A percentile compares a stretch with the other conserved stretches of the same genome.
Conservation (phyloP, 2,797 vertebrate genomes). For the Myripristis murdjan region DNA sequence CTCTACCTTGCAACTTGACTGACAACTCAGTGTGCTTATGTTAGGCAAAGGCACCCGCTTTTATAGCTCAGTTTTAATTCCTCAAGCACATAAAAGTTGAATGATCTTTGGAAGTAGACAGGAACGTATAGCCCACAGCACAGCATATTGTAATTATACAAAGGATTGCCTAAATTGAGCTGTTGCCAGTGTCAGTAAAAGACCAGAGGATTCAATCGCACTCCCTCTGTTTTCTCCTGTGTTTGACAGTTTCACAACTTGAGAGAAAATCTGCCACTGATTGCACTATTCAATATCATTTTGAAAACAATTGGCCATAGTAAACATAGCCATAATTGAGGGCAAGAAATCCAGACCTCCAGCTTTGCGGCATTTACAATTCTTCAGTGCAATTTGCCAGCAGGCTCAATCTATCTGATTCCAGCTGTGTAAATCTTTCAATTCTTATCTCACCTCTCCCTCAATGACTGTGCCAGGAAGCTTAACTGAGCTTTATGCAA, state of each 20-base stretch:
- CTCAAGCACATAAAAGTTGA: not conserved
- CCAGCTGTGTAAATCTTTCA: slow-evolving; percentile 9
- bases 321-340: slow-evolving; percentile 1
- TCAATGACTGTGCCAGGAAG: slow-evolving; percentile 18
- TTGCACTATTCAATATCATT: not conserved
- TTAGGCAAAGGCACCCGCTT: too few relatives aligned
- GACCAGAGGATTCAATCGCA: not conserved
- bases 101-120: not conserved
- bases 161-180: not conserved
- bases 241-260: slow-evolving; percentile 2
- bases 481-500: not conserved
- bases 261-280: not conserved
- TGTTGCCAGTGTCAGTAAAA: not conserved
- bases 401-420: not conserved
- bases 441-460: slow-evolving; percentile 24
- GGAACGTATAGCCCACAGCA: not conserved
- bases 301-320: not conserved
- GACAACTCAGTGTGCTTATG: too few relatives aligned
- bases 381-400: not conserved
- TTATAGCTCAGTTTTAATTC: not conserved
- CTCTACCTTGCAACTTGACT: too few relatives aligned
- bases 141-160: not conserved
- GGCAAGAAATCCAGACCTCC: not conserved
- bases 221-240: not conserved
- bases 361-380: not conserved